Evolutionary conservation across 2,797 vertebrate species (phyloP).

Genomic region (Bradypodion pumilum): DNA sequence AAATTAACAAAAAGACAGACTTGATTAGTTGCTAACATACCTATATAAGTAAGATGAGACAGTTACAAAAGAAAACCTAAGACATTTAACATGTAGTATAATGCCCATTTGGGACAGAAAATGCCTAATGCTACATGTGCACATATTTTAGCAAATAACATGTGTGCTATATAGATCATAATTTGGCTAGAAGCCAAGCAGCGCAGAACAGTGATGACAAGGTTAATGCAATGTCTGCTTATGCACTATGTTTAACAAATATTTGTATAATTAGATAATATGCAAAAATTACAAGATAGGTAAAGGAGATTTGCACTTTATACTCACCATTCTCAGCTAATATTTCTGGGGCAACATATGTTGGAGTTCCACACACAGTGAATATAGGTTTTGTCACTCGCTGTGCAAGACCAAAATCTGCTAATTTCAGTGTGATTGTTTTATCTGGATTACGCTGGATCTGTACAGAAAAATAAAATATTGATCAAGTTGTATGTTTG

Average conservation of each 20-base stretch:
- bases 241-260: conserved; percentile 14
- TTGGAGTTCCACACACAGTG: conserved; percentile 96
- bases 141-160: background rate
- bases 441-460: conserved; percentile 85
- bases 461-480: conserved; percentile 67
- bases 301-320: background rate
- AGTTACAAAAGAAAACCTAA: too few species aligned
- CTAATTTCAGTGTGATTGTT: conserved; percentile 88
- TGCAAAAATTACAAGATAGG: conserved; percentile 1
- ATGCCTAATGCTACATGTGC: background rate
- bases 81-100: background rate
- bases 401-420: conserved; percentile 96
- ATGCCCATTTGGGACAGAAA: background rate
- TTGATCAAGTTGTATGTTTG: background rate
- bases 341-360: conserved; percentile 97
- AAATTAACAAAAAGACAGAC: background rate
- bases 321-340: conserved; percentile 91
- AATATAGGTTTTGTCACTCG: conserved; percentile 93
- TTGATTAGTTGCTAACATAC: too few species aligned
- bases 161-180: background rate
- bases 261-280: conserved; percentile 25
- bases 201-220: background rate
- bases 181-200: background rate
- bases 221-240: background rate
- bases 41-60: too few species aligned